Conservation (phyloP, 2,797 vertebrate species). For the Sciurus carolinensis region DNA sequence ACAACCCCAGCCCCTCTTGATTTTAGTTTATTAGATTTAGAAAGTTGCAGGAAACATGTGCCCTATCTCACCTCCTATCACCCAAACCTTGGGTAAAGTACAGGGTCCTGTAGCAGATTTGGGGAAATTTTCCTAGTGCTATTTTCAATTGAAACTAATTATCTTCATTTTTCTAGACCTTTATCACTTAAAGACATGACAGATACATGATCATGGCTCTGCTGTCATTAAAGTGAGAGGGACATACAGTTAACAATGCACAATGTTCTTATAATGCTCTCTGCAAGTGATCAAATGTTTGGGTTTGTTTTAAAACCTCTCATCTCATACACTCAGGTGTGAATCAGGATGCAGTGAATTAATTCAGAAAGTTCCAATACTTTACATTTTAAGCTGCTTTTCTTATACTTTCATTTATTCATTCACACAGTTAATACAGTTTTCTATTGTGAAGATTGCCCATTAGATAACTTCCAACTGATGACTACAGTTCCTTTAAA, state of each 20-base stretch:
- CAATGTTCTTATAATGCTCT: background rate
- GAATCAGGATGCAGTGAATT: background rate
- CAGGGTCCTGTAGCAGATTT: background rate
- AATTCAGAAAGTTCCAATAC: background rate
- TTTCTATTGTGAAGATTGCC: background rate
- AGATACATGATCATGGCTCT: background rate
- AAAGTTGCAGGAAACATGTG: background rate
- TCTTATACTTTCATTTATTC: background rate
- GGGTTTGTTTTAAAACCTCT: background rate
- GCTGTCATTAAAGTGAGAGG: background rate
- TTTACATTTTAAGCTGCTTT: background rate
- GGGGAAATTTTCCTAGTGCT: background rate
- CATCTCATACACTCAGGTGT: background rate
- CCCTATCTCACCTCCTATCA: background rate
- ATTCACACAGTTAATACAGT: background rate
- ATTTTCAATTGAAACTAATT: background rate
- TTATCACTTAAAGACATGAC: background rate
- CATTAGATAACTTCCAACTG: background rate
- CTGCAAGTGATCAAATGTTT: background rate
- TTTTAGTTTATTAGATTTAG: slow-evolving; percentile 39
- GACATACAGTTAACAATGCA: background rate
- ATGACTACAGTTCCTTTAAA: background rate
- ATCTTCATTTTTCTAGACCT: background rate
- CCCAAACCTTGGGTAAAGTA: background rate
- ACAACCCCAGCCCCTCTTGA: too few species aligned